Base-by-base conservation (phyloP, 2,888 invertebrate species). In the Thecophora atra region DNA sequence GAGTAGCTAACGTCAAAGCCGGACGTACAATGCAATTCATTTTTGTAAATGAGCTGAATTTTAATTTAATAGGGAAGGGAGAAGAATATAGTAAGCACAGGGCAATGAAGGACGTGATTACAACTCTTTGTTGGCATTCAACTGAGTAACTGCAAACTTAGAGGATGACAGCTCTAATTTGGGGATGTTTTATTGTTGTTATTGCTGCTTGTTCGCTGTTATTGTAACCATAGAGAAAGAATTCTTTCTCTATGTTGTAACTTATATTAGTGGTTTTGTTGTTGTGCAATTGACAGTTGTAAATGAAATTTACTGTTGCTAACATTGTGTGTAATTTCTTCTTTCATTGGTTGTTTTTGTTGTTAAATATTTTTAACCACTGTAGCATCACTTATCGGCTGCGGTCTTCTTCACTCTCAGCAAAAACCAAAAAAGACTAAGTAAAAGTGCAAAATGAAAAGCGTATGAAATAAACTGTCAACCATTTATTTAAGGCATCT, bases 21-120 rank as follows among this genome's bases (percentile, higher is more conserved):
- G 42, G n/a, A n/a, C 60, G 28, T 17, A 62, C 69, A 69, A 60
- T 47, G 69, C 69, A 58, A 69, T 69, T 69, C 69, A 51, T 69
- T 69, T 69, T 44, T 60, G 69, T 26, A 69, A 69, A 60, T 69
- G 69, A 60, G 69, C 62, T 60, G 69, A 69, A 69, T 69, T 69
- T 69, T 69, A 69, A 69, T 69, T 62, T 62, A 69, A 69, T 62
- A 47, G 60, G 21, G 5, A 30, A 44, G 21, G 42, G 21, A 21
- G 63, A 21, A 24, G 24, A n/a, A n/a, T n/a, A n/a, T n/a, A n/a
- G 54, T 37, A 37, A 2, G 37, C 6, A 11, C 37, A 11, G 30
- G n/a, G n/a, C n/a, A n/a, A 30, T 30, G 30, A 30, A 8, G 30
- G 30, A 30, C 8, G 30, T 8, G 30, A 24, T 13, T 26, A 15